phyloP scores from a whole-genome alignment of 2,888 invertebrate species.

The Tipula confusa region DNA sequence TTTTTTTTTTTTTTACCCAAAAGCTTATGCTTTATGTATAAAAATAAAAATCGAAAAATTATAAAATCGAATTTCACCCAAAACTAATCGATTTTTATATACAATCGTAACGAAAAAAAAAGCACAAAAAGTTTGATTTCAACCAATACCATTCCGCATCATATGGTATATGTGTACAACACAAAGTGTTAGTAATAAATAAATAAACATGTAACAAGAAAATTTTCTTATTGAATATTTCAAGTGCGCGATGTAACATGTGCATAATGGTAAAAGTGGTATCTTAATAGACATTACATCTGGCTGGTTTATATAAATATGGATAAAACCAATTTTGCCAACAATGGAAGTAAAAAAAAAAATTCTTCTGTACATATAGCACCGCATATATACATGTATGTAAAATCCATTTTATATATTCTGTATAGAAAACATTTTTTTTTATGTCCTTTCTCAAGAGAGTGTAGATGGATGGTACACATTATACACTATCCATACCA shows the following conservation, averaged over 20 bases:
- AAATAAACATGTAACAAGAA: neutral
- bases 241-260: conserved; percentile 12
- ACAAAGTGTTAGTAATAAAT: neutral
- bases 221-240: neutral
- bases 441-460: conserved; percentile 20
- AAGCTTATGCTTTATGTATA: neutral
- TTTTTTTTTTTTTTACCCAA: neutral
- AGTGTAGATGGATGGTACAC: neutral
- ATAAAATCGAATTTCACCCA: neutral
- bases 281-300: conserved; percentile 16
- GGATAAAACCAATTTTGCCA: conserved; percentile 20
- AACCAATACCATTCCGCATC: neutral
- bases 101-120: neutral
- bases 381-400: neutral
- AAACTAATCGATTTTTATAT: neutral
- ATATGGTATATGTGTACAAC: neutral
- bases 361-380: neutral
- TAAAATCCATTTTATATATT: conserved; percentile 12
- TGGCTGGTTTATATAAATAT: conserved; percentile 3
- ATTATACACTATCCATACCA: neutral
- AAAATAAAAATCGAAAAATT: too few species aligned
- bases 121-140: neutral
- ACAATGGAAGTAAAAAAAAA: too few species aligned
- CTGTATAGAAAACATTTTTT: neutral
- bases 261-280: conserved; percentile 3